These are phyloP conservation scores for Agraylea sexmaculata DNA, from an alignment of 1,140 invertebrate species.

Conservation along the genomic window DNA sequence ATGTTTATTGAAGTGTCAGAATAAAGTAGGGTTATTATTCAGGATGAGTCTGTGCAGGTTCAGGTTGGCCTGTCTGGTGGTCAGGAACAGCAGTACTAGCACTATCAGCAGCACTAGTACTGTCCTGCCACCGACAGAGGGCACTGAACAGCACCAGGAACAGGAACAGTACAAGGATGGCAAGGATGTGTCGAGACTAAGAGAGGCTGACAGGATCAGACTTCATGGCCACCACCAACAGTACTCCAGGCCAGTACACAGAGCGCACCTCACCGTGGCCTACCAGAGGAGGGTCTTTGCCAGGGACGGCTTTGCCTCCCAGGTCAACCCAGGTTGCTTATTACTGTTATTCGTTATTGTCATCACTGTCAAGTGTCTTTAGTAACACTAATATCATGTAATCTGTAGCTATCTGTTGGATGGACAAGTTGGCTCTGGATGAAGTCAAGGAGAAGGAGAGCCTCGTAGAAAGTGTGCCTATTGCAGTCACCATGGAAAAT, in stretches of 20 bases:
- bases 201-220: not conserved
- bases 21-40: too few relatives aligned
- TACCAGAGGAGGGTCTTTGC: constrained; percentile 48
- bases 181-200: not conserved
- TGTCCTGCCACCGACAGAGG: not conserved
- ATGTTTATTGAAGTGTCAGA: too few relatives aligned
- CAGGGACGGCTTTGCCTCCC: constrained; percentile 42
- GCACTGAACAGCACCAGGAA: not conserved
- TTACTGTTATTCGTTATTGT: not conserved
- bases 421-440: constrained; percentile 42
- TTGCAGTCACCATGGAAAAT: constrained; percentile 47
- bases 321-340: constrained; percentile 29
- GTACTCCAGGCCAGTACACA: constrained; percentile 33
- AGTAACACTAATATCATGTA: constrained; percentile 3
- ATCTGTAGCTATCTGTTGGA: constrained; percentile 43
- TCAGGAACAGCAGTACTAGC: not conserved
- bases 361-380: not conserved
- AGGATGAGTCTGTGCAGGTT: too few relatives aligned
- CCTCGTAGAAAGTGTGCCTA: constrained; percentile 43
- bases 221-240: constrained; percentile 32
- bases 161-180: not conserved
- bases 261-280: constrained; percentile 43
- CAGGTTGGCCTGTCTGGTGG: too few relatives aligned
- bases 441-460: constrained; percentile 48
- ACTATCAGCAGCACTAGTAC: not conserved